phyloP scores from a whole-genome alignment of 2,797 vertebrate species.

The Acanthis flammea region DNA sequence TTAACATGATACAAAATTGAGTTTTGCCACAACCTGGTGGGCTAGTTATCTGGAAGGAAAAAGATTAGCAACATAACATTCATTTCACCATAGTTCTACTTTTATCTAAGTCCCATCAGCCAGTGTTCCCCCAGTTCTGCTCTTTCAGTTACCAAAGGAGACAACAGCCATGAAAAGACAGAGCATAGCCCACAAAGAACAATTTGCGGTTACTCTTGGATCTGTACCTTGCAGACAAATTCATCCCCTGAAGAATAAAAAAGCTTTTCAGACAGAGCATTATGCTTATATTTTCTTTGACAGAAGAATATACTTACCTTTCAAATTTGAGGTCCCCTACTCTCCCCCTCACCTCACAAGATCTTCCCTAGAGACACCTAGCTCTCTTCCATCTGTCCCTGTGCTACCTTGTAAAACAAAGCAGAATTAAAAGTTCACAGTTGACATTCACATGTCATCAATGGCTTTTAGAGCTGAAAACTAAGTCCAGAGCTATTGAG shows the following conservation, averaged over 20 bases:
- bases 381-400: background rate
- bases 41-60: conserved; percentile 77
- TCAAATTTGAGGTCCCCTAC: background rate
- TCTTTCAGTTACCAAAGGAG: background rate
- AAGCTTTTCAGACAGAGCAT: background rate
- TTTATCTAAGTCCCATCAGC: background rate
- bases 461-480: background rate
- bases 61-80: background rate
- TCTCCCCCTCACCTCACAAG: background rate
- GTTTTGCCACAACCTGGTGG: conserved; percentile 88
- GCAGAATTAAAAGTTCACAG: background rate
- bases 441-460: background rate
- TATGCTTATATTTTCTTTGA: background rate
- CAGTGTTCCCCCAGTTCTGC: background rate
- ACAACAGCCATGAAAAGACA: background rate
- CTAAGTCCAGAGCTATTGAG: background rate
- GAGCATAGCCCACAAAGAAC: background rate
- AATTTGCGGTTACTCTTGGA: background rate
- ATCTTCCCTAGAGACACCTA: background rate
- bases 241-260: background rate
- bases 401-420: background rate
- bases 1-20: conserved; percentile 85
- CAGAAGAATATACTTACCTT: background rate
- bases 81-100: background rate
- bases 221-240: background rate